Evolutionary conservation across 1,140 invertebrate genomes (phyloP), one percentile per base, ranked within the genome.

Genomic region (Hycleus cichorii): DNA sequence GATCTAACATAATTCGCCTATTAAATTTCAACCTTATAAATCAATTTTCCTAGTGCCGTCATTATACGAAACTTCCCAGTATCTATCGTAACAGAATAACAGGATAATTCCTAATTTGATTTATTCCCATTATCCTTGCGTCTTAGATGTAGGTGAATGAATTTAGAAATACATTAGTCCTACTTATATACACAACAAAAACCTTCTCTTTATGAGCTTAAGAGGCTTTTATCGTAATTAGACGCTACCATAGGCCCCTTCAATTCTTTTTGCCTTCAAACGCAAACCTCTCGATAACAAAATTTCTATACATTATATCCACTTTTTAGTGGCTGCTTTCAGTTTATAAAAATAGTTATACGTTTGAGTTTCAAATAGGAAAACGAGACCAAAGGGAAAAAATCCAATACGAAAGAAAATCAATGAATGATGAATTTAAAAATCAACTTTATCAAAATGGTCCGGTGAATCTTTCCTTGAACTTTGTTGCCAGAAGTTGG

Each of bases 81-180:
- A 55, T 53, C 18, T 27, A 52, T 51, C 26, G 44, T 54, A 54
- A 54, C 39, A 55, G 52, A 47, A 55, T 55, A 55, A 55, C 47
- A 55, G 52, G 52, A 55, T 55, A 55, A 55, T 47, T 55, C 52
- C 26, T 55, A 55, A 55, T 55, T 55, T 39, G 45, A 55, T 55
- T 55, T 55, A 55, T 55, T 46, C 47, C 44, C 39, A 55, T 55
- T 55, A 55, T 55, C 39, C 45, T 11, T 9, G 44, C 12, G 11
- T 55, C 38, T 7, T 47, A 46, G 44, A 43, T 38, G 39, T 45
- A 55, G 45, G 52, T 55, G 43, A 55, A 55, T 44, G 45, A 55
- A 55, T 47, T 55, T 55, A 32, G 10, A 55, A 55, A 55, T 55
- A 55, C 45, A 55, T 55, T 55, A 55, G 44, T 55, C 10, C 44